Evolutionary conservation across 2,113 vertebrate species (phyloP), one percentile per base, ranked within the genome.

Genomic region (Mormyrus iriodes): DNA sequence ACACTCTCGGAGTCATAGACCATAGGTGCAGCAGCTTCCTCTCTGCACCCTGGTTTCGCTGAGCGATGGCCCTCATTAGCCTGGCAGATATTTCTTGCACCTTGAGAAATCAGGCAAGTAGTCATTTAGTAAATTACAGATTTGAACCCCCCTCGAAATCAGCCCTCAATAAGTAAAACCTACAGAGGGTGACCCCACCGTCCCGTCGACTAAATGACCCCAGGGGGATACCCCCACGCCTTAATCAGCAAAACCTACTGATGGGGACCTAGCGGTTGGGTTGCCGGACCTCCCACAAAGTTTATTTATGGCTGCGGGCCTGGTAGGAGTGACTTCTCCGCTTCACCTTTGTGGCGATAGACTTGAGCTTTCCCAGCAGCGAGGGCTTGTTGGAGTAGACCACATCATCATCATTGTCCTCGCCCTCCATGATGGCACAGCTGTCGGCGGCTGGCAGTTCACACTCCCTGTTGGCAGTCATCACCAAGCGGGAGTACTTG

Each of bases 361-460:
- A 97, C 93, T 98, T 99, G 85, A 99, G 97, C 93, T 99, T 99
- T 88, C 96, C 94, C 85, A 99, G 93, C 39, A 99, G 92, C 21
- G 98, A 97, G 79, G 97, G 96, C 90, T 98, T 97, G 93, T 96
- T 98, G 91, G 97, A 96, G 95, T 97, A 99, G 17, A 99, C 96
- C 55, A 98, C 93, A 90, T 99, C 98, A 76, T 99, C 98, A 90
- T 99, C 98, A 52, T 98, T 98, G 49, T 96, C 97, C 95, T 99
- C 98, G 44, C 98, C 98, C 94, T 99, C 98, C 98, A 99, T 98
- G 93, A 99, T 97, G 88, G 98, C 98, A 92, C 98, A 99, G 94
- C 98, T 99, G 95, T 99, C 98, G 84, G 97, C 97, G 89, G 96
- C 97, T 83, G 97, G 98, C 90, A 99, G 95, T 88, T 99, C 98